Base-by-base conservation (phyloP, 2,888 invertebrate genomes). In the Agrotis puta region DNA sequence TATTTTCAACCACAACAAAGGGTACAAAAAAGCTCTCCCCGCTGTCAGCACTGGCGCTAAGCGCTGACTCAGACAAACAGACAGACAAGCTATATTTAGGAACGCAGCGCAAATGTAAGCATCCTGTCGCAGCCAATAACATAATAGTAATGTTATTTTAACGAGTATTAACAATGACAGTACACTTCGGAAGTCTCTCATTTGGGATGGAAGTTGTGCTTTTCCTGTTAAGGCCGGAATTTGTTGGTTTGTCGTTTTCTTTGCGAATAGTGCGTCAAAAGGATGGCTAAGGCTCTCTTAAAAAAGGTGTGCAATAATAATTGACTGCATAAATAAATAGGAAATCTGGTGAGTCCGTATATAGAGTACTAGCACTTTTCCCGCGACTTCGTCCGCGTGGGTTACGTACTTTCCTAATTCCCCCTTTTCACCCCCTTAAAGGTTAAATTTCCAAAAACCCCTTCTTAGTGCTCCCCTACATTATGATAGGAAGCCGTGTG, bases 11-110 rank as follows among this genome's bases (percentile, higher is more conserved):
- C 20, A 24, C 43, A 72, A 68, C 61, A 79, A 84, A 85, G 75
- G 53, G 65, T 68, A 71, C 71, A 75, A 82, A 79, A 39, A 79
- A 76, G 75, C 57, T 58, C 47, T 64, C 56, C 39, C 24, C 20
- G 39, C 24, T 27, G 74, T 61, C 33, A 74, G 69, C 72, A 59
- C 51, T 68, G 81, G 84, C 86, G 85, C 77, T 84, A 84, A 86
- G 85, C 78, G 79, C 82, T 89, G 89, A 90, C 72, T 90, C 89
- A 88, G 85, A 68, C 83, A 65, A 75, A 83, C 87, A 79, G 67
- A 75, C 85, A 70, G 70, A 71, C 75, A 13, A 57, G 73, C 85
- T 91, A 90, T 88, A 89, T 90, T 88, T 91, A 90, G 87, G 65
- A 58, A 57, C 73, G 58, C 62, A 73, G 65, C 72, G 48, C 58